Base-by-base conservation (phyloP, 1,140 invertebrate genomes). In the Drosophila watanabei region DNA sequence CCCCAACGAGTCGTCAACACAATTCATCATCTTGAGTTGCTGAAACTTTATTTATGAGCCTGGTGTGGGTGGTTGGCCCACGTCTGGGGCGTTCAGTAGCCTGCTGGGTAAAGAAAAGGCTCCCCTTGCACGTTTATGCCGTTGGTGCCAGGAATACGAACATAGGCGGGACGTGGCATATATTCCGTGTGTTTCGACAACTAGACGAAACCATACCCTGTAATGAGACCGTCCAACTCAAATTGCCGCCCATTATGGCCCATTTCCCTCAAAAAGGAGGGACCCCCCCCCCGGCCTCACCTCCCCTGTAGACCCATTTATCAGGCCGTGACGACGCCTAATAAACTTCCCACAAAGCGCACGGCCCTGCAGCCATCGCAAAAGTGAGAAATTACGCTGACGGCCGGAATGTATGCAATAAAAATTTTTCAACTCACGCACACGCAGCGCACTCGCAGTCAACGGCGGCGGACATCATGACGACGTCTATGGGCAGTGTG, bases 381-480 rank as follows among this genome's bases (percentile, higher is more conserved):
- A 69, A 91, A 91, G 81, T 91, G 88, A 89, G 85, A 89, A 89
- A 89, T 90, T 85, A 86, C 88, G 87, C 79, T 82, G 83, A 88
- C 81, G 88, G 81, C 75, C 85, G 41, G 77, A 91, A 91, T 84
- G 88, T 91, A 91, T 91, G 88, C 88, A 91, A 91, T 91, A 91
- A 91, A 91, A 87, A 91, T 91, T 91, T 84, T 90, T 90, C 82
- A 89, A 79, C 80, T 88, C 84, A 84, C 85, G 82, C 86, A 49
- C 58, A 41, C 65, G 37, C 68, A 52, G 39, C 16, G 9, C 51
- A 49, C 28, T 11, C 7, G 28, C 20, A 32, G 28, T 28, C 30
- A 16, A 46, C 48, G 41, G 5, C 28, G 35, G 18, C 33, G 64
- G 32, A 28, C 68, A 78, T 79, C 68, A 79, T 70, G 52, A 59